A percentile compares a stretch with the other conserved stretches of the same genome.
These are phyloP conservation scores for Neocloeon triangulifer DNA, from an alignment of 1,140 invertebrate genomes.

Conservation along the genomic window DNA sequence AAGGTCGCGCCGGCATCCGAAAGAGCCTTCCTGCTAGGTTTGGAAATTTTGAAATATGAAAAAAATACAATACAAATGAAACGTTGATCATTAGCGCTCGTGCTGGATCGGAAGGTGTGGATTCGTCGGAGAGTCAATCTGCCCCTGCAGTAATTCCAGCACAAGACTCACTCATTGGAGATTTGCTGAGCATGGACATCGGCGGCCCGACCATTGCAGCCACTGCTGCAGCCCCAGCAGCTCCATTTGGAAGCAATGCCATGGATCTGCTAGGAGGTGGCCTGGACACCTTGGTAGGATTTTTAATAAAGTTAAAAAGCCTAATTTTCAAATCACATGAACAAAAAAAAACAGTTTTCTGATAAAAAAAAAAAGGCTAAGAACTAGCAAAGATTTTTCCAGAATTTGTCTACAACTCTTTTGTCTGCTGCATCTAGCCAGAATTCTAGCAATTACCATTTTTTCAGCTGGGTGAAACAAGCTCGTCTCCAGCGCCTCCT, in stretches of 20 bases:
- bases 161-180: slow-evolving; percentile 89
- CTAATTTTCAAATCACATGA: no score
- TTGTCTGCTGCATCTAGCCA: no score
- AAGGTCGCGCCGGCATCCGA: slow-evolving; percentile 32
- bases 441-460: no score
- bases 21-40: slow-evolving; percentile 25
- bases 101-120: slow-evolving; percentile 13
- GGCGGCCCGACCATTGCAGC: slow-evolving; percentile 18
- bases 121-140: slow-evolving; percentile 11
- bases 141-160: slow-evolving; percentile 57
- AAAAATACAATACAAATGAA: no score
- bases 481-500: slow-evolving; percentile 14
- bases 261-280: slow-evolving; percentile 57
- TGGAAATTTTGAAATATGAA: no score
- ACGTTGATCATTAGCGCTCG: no score
- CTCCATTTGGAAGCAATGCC: slow-evolving; percentile 16
- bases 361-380: no score
- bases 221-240: slow-evolving; percentile 25
- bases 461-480: no score
- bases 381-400: no score
- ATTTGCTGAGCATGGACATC: slow-evolving; percentile 91
- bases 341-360: no score
- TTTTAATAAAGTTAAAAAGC: no score
- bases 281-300: slow-evolving; percentile 56
- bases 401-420: no score